Conservation (phyloP, 2,888 invertebrate genomes). For the Xestia ashworthii region DNA sequence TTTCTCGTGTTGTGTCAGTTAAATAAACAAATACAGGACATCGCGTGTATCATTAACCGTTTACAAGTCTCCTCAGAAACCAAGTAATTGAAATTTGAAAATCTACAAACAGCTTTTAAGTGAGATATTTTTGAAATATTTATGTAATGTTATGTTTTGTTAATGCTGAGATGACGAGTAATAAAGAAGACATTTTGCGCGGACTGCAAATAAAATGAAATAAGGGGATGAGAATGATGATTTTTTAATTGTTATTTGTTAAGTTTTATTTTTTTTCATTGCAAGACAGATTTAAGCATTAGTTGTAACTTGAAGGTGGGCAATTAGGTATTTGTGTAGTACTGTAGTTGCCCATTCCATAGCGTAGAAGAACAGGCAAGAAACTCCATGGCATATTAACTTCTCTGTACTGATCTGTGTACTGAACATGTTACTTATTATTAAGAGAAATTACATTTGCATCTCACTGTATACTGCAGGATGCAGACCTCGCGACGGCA, state of each 20-base stretch:
- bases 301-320: too few relatives aligned
- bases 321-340: too few relatives aligned
- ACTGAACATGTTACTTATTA: too few relatives aligned
- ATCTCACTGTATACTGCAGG: neutral
- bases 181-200: neutral
- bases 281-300: too few relatives aligned
- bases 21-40: constrained; percentile 50
- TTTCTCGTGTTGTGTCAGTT: constrained; percentile 42
- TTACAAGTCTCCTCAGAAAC: constrained; percentile 38
- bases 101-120: constrained; percentile 22
- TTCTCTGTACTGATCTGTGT: too few relatives aligned
- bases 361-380: too few relatives aligned
- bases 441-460: neutral
- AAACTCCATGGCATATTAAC: too few relatives aligned
- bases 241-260: neutral
- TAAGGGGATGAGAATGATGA: neutral
- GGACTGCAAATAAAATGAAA: too few relatives aligned
- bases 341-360: too few relatives aligned
- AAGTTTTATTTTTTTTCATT: neutral
- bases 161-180: neutral
- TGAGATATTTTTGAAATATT: neutral
- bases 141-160: too few relatives aligned
- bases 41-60: constrained; percentile 38
- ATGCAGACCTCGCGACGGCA: neutral
- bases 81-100: constrained; percentile 42